Base-by-base conservation (phyloP, 37 sponge, comb jelly and placozoan genomes). In the Ianthella basta region DNA sequence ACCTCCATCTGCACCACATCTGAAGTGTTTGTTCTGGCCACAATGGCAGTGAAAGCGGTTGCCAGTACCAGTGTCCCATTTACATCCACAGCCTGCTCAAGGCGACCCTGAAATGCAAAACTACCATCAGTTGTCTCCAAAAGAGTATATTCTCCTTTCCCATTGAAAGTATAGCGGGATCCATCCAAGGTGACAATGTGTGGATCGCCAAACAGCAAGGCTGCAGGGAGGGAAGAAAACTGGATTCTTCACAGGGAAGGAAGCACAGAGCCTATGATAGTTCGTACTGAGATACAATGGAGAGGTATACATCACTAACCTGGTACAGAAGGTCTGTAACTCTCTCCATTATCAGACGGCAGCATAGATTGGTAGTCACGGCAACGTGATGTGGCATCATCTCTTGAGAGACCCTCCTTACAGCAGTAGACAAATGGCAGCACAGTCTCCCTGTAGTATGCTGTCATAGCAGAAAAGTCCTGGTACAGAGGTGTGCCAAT, bases 151-250 rank as follows among this genome's bases (percentile, higher is more conserved):
- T 92, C 92, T 80, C 92, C 92, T 56, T 86, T 86, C 12, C 92
- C 92, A 85, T 92, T 92, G 80, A 92, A 92, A 15, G 92, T 88
- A 84, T 92, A 92, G 38, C 67, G 80, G 39, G 59, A 54, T 0
- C 82, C 85, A 88, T 92, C 92, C 81, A 92, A 65, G 12, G 92
- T 88, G 15, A 92, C 83, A 15, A 88, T 82, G 67, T 92, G 92
- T 53, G 92, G 92, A 86, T 92, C 92, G 40, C 92, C 92, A 88
- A 65, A 88, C 8, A 78, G 40, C 13, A 38, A 72, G 35, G 73
- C 73, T 72, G 40, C n/a, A n/a, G n/a, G n/a, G n/a, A n/a, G n/a
- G n/a, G n/a, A n/a, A n/a, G n/a, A n/a, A n/a, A n/a, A n/a, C n/a
- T n/a, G n/a, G n/a, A n/a, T n/a, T n/a, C n/a, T n/a, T n/a, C n/a